These are phyloP conservation scores for Montipora capricornis DNA, from an alignment of 64 coral and sea anemone genomes.

Conservation along the genomic window DNA sequence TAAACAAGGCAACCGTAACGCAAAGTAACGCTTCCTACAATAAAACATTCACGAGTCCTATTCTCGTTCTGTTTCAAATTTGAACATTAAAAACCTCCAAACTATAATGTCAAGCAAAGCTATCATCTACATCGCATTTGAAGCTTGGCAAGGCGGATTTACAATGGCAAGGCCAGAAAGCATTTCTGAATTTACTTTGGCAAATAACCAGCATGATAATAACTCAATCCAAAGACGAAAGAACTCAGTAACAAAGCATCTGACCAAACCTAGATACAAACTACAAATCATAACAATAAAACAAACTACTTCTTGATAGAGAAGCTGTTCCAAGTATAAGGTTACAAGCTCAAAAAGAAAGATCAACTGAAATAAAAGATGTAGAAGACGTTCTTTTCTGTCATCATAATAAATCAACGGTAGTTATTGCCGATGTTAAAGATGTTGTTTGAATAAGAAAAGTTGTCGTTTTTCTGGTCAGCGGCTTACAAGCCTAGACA, in stretches of 20 bases:
- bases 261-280: background rate
- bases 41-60: background rate
- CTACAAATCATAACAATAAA: background rate
- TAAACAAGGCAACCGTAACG: too few species aligned
- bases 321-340: background rate
- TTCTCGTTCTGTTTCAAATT: too few species aligned
- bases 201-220: background rate
- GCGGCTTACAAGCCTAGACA: too few species aligned
- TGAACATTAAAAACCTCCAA: background rate
- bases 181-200: slow-evolving; percentile 14
- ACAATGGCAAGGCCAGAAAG: slow-evolving; percentile 8
- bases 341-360: background rate
- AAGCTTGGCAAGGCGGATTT: slow-evolving; percentile 12
- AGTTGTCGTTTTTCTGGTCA: too few species aligned
- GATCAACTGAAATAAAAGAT: background rate
- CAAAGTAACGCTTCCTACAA: background rate
- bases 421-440: too few species aligned
- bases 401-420: background rate
- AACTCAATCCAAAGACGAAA: slow-evolving; percentile 6
- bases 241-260: too few species aligned
- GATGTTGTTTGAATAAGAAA: too few species aligned
- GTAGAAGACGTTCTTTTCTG: background rate
- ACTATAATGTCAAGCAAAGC: background rate
- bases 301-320: background rate
- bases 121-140: background rate